Conservation (phyloP, 2,797 vertebrate species). For the Oreonectes daqikongensis region DNA sequence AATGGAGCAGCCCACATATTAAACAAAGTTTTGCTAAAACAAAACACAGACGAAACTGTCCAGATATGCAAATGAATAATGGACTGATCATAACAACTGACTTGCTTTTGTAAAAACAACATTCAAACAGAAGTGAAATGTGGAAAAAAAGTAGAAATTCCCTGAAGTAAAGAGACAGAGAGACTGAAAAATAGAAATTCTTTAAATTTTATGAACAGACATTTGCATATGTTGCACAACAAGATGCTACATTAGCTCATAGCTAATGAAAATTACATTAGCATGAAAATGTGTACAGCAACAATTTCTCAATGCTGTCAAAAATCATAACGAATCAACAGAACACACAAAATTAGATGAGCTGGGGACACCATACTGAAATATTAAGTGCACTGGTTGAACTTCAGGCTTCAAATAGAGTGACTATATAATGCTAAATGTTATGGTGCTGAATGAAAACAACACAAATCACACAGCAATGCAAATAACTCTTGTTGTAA, state of each 20-base stretch:
- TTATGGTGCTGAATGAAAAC: conserved; percentile 17
- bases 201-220: conserved; percentile 1
- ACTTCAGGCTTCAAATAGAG: background rate
- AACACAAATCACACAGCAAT: background rate
- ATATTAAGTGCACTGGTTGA: conserved; percentile 19
- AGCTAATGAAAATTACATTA: no score
- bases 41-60: background rate
- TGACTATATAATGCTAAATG: background rate
- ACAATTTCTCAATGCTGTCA: background rate
- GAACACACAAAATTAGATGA: background rate
- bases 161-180: no score
- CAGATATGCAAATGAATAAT: background rate
- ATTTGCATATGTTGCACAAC: conserved; percentile 33
- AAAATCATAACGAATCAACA: conserved; percentile 5
- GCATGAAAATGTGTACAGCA: background rate
- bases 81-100: background rate
- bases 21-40: background rate
- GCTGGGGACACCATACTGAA: background rate
- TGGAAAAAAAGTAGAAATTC: background rate
- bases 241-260: conserved; percentile 28
- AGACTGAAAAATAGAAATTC: background rate
- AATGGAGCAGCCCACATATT: background rate
- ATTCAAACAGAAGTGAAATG: background rate
- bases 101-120: background rate
- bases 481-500: no score